These are phyloP conservation scores for Anoncus sp. DNA, from an alignment of 2,888 invertebrate genomes.

Conservation along the genomic window DNA sequence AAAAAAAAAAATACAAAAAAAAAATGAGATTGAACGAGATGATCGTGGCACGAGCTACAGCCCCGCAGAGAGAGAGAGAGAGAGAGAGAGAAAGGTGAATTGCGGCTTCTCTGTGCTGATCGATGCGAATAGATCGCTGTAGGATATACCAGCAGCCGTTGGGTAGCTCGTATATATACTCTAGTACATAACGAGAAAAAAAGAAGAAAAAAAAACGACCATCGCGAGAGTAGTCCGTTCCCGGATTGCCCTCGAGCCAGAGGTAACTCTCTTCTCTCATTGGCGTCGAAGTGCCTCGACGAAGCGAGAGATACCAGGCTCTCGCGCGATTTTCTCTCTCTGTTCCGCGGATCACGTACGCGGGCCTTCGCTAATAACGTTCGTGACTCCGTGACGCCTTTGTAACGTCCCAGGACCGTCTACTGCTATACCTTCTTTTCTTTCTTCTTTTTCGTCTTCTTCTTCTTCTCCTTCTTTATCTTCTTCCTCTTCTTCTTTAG, in stretches of 20 bases:
- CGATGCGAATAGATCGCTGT: slow-evolving; percentile 62
- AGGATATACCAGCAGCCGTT: slow-evolving; percentile 46
- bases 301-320: slow-evolving; percentile 41
- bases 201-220: slow-evolving; percentile 38
- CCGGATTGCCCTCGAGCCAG: slow-evolving; percentile 62
- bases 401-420: slow-evolving; percentile 58
- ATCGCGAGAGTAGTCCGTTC: slow-evolving; percentile 54
- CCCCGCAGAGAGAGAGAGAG: too few species aligned
- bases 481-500: slow-evolving; percentile 30
- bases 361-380: slow-evolving; percentile 44
- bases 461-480: slow-evolving; percentile 6
- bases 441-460: slow-evolving; percentile 8
- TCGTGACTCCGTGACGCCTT: slow-evolving; percentile 72
- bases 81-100: slow-evolving; percentile 51
- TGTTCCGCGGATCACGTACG: slow-evolving; percentile 51
- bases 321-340: slow-evolving; percentile 53
- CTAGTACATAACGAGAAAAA: slow-evolving; percentile 35
- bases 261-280: slow-evolving; percentile 55
- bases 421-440: slow-evolving; percentile 4
- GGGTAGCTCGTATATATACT: slow-evolving; percentile 48
- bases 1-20: slow-evolving; percentile 31
- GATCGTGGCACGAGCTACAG: slow-evolving; percentile 60
- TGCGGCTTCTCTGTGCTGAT: slow-evolving; percentile 43
- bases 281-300: slow-evolving; percentile 55
- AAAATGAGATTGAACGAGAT: slow-evolving; percentile 38